Conservation (phyloP, 2,888 invertebrate genomes). For the Sphaerophoria rueppellii region DNA sequence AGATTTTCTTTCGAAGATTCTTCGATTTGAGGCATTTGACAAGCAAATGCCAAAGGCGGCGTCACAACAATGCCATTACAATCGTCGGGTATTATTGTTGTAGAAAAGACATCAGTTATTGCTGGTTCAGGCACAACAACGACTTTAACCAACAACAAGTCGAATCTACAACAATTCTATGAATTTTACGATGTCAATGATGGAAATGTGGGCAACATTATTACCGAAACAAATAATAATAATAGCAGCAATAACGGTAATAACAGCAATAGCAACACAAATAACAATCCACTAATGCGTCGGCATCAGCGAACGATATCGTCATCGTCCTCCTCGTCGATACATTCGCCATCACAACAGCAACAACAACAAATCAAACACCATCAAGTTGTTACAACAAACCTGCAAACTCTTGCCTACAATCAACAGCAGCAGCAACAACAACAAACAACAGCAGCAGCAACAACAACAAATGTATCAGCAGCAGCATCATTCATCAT, state of each 20-base stretch:
- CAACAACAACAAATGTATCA: constrained; percentile 74
- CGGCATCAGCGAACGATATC: constrained; percentile 74
- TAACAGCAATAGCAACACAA: constrained; percentile 57
- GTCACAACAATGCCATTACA: constrained; percentile 77
- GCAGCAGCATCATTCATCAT: constrained; percentile 70
- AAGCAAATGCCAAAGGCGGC: constrained; percentile 50
- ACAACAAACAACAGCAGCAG: constrained; percentile 58
- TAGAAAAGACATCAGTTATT: constrained; percentile 77
- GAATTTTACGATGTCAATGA: constrained; percentile 76
- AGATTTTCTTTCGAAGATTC: constrained; percentile 4
- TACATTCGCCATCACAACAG: constrained; percentile 74
- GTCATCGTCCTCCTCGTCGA: constrained; percentile 71
- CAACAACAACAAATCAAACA: constrained; percentile 74
- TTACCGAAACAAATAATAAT: constrained; percentile 67
- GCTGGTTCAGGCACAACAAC: constrained; percentile 74
- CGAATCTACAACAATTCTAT: constrained; percentile 73
- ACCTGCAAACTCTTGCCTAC: constrained; percentile 69
- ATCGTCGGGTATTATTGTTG: constrained; percentile 79
- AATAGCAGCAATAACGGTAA: constrained; percentile 37
- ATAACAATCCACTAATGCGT: constrained; percentile 72
- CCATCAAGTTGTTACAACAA: constrained; percentile 72
- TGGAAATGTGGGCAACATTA: constrained; percentile 70
- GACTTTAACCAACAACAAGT: constrained; percentile 67
- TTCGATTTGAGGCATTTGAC: background rate
- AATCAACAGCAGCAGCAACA: constrained; percentile 73